phyloP scores from a whole-genome alignment of 64 coral and sea anemone species.

The Orbicella faveolata region DNA sequence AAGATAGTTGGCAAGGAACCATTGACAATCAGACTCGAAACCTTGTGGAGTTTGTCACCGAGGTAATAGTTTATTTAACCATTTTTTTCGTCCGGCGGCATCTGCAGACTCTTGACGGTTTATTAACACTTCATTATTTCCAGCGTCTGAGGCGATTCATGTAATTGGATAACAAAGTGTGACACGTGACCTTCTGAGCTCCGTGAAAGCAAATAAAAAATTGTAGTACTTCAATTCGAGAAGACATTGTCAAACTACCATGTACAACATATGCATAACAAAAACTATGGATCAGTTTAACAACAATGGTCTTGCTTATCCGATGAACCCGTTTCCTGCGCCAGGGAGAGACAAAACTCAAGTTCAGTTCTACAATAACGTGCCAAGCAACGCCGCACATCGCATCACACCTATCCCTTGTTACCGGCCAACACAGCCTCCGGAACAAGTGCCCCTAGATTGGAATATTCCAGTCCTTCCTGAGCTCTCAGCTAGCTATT shows the following conservation, averaged over 20 bases:
- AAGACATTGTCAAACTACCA: constrained; percentile 27
- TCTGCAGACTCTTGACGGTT: constrained; percentile 25
- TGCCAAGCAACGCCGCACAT: neutral
- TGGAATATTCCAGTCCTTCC: constrained; percentile 17
- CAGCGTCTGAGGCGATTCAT: constrained; percentile 5
- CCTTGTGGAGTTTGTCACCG: neutral
- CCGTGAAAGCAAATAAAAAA: constrained; percentile 21
- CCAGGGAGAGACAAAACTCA: neutral
- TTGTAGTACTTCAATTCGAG: constrained; percentile 18
- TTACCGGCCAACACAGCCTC: neutral
- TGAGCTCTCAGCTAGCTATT: neutral
- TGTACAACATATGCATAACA: constrained; percentile 13
- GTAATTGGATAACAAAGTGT: constrained; percentile 56
- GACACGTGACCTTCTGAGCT: constrained; percentile 15
- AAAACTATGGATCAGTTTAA: constrained; percentile 10
- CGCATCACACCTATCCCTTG: neutral
- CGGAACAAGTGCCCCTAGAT: constrained; percentile 10
- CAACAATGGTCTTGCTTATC: neutral
- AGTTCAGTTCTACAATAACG: neutral
- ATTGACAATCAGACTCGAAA: too few relatives aligned
- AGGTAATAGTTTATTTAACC: neutral
- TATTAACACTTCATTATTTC: constrained; percentile 56
- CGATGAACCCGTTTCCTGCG: neutral
- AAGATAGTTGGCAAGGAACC: too few relatives aligned
- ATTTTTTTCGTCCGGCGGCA: neutral